phyloP scores from a whole-genome alignment of 2,113 vertebrate genomes.

The Alexandromys fortis region DNA sequence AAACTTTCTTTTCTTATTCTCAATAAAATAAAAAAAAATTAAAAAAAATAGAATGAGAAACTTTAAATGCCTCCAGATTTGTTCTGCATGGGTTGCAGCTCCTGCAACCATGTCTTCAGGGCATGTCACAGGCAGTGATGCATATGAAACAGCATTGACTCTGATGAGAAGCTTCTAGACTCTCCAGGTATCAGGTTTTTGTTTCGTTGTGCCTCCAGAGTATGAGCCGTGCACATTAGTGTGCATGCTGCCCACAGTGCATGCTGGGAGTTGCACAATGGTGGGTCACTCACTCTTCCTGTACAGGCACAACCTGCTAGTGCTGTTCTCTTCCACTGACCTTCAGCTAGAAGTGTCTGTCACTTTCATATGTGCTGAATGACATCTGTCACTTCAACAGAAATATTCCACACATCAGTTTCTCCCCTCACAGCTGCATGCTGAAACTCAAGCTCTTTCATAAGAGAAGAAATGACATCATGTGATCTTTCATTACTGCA shows the following conservation, averaged over 20 bases:
- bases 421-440: neutral
- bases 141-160: neutral
- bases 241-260: neutral
- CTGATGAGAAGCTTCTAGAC: neutral
- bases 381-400: neutral
- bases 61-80: neutral
- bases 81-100: neutral
- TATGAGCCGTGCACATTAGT: accelerated
- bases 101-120: too few species aligned
- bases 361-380: neutral
- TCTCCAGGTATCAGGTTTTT: accelerated
- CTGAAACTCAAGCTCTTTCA: neutral
- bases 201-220: neutral
- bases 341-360: neutral
- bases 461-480: neutral
- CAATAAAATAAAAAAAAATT: too few species aligned
- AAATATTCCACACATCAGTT: neutral
- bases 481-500: neutral
- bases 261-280: neutral
- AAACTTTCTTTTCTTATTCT: too few species aligned
- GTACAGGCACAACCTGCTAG: neutral
- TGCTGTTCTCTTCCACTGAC: neutral
- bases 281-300: neutral
- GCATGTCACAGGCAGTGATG: neutral
- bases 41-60: neutral